These are phyloP conservation scores for Theropithecus gelada DNA, from an alignment of 2,113 vertebrate genomes.

Conservation along the genomic window DNA sequence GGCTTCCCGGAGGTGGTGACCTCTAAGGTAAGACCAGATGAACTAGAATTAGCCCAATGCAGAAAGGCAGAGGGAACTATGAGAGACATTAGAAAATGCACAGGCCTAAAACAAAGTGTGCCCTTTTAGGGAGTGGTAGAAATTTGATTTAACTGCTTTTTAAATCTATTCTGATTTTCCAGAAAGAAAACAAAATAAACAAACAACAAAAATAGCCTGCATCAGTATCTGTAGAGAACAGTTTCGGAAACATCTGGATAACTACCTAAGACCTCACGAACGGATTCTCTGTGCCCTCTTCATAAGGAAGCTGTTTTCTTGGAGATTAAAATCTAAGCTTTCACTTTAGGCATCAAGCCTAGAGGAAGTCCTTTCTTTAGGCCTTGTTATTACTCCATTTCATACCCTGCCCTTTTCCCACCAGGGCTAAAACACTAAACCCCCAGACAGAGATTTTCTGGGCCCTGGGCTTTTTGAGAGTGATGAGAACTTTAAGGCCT, in stretches of 20 bases:
- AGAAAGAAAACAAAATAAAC: background rate
- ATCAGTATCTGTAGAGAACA: background rate
- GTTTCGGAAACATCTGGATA: background rate
- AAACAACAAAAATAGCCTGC: background rate
- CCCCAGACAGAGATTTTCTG: background rate
- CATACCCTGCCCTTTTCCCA: background rate
- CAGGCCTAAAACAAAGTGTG: background rate
- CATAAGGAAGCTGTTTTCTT: no score
- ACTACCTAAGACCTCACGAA: background rate
- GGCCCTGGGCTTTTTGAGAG: background rate
- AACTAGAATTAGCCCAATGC: background rate
- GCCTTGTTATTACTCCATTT: background rate
- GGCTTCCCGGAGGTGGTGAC: background rate
- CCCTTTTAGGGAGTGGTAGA: background rate
- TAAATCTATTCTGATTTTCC: background rate
- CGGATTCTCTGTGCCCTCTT: background rate
- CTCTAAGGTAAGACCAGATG: background rate
- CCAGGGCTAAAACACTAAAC: no score
- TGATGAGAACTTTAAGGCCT: background rate
- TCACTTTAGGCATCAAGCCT: accelerated
- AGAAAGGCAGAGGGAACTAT: background rate
- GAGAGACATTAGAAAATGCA: background rate
- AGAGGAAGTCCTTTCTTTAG: background rate
- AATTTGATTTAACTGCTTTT: background rate
- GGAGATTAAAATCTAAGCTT: background rate